Conservation (phyloP, 2,888 invertebrate genomes). For the Yponomeuta sedellus region DNA sequence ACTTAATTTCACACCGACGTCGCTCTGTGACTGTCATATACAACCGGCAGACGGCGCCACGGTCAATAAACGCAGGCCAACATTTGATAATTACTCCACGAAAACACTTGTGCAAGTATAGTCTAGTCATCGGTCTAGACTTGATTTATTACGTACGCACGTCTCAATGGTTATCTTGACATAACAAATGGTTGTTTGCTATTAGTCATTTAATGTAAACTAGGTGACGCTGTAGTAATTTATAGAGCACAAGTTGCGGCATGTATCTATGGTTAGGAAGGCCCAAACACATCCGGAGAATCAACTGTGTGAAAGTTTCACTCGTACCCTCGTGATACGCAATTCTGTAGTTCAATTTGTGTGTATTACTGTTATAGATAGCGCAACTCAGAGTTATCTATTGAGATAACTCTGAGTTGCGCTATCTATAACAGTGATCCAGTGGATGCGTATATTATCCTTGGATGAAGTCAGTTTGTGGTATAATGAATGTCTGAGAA, state of each 20-base stretch:
- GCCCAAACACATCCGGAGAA: background rate
- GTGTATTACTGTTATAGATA: slow-evolving; percentile 16
- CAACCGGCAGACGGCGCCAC: slow-evolving; percentile 24
- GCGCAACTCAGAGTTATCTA: slow-evolving; percentile 15
- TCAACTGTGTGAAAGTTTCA: slow-evolving; percentile 5
- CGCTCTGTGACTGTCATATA: slow-evolving; percentile 50
- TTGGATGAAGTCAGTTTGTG: slow-evolving; percentile 18
- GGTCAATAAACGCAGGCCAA: slow-evolving; percentile 26
- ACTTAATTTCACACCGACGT: slow-evolving; percentile 72
- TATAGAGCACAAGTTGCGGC: background rate
- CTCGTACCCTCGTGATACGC: background rate
- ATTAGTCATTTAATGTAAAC: slow-evolving; percentile 13
- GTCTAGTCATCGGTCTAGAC: background rate
- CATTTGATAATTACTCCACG: background rate
- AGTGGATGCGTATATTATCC: slow-evolving; percentile 17
- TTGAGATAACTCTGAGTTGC: slow-evolving; percentile 15
- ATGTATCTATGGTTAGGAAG: background rate
- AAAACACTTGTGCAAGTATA: background rate
- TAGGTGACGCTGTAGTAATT: slow-evolving; percentile 10
- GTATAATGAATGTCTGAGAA: slow-evolving; percentile 4
- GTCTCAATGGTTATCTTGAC: background rate
- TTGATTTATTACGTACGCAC: background rate
- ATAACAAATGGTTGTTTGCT: slow-evolving; percentile 8
- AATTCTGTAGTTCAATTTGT: slow-evolving; percentile 16
- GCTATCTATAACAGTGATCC: slow-evolving; percentile 16